Base-by-base conservation (phyloP, 2,113 vertebrate genomes). In the Stigmatopora nigra region DNA sequence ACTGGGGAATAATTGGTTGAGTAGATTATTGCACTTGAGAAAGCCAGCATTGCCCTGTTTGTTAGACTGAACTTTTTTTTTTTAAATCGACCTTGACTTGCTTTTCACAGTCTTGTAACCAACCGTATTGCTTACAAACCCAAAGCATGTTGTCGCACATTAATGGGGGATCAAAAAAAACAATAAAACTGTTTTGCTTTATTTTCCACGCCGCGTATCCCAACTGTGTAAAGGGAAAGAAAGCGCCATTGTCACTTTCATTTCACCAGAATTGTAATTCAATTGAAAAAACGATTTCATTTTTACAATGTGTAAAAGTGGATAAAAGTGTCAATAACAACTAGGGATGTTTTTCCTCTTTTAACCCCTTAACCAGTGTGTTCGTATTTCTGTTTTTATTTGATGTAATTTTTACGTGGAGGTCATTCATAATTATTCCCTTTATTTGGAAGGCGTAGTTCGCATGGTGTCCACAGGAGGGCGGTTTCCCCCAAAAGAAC, bases 391-490 rank as follows among this genome's bases (percentile, higher is more conserved):
- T 31, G 25, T 31, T 31, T 2, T 31, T 31, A 31, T 31, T 31
- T 3, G 25, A 2, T 31, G 1, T 31, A 1, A 31, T 31, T 41
- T 41, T 41, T 41, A 41, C 2, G 9, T 41, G 38, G 9, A 41
- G 38, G 38, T 41, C 38, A 41, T 41, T 41, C 9, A 8, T 41
- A 3, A 41, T 41, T 7, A 2, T 86, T 73, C 82, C 69, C 72
- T 78, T 81, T 60, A 76, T 79, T 72, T 45, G 0, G 0, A 41
- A 61, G 62, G 13, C 72, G 82, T 48, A 41, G 53, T 86, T 76
- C 76, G 49, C 35, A 1, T 5, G 64, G 65, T 45, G 1, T 62
- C 67, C 84, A 71, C 80, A 4, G 80, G 86, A 35, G 81, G 84
- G 76, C 71, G 25, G 63, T 73, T 59, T 55, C 11, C 9, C 58